These are phyloP conservation scores for Brachypodius melanocephalos DNA, from an alignment of 2,113 vertebrate species.

Conservation along the genomic window DNA sequence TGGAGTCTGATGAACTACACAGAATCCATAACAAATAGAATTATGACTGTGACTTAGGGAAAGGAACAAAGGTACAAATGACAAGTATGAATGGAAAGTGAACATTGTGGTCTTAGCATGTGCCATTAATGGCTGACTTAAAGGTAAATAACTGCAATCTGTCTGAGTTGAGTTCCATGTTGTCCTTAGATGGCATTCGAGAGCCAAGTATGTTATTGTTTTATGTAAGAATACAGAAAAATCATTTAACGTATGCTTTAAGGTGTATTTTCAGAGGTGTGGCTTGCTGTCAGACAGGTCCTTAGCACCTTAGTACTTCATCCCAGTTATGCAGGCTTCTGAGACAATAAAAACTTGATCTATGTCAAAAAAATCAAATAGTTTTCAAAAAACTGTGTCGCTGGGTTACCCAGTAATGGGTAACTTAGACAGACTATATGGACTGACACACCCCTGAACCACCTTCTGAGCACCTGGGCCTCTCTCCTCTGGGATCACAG, in stretches of 20 bases:
- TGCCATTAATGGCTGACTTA: neutral
- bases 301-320: neutral
- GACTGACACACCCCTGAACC: no score
- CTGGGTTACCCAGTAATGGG: neutral
- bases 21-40: neutral
- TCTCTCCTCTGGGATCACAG: neutral
- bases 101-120: neutral
- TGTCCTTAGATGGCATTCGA: neutral
- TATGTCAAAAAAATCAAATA: neutral
- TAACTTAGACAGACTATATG: neutral
- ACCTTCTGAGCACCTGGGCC: fast-evolving
- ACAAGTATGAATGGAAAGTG: neutral
- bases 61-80: neutral
- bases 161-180: neutral
- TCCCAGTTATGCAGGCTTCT: neutral
- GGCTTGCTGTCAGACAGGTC: neutral
- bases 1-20: neutral
- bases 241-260: neutral
- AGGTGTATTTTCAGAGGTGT: neutral
- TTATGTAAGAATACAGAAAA: neutral
- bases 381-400: fast-evolving
- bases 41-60: neutral
- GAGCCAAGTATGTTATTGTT: neutral
- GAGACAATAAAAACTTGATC: neutral
- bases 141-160: neutral